Evolutionary conservation across 30 jellyfish, hydroid and myxozoan species (phyloP), one percentile per base, ranked within the genome.

Genomic region (Rhopilema esculentum): DNA sequence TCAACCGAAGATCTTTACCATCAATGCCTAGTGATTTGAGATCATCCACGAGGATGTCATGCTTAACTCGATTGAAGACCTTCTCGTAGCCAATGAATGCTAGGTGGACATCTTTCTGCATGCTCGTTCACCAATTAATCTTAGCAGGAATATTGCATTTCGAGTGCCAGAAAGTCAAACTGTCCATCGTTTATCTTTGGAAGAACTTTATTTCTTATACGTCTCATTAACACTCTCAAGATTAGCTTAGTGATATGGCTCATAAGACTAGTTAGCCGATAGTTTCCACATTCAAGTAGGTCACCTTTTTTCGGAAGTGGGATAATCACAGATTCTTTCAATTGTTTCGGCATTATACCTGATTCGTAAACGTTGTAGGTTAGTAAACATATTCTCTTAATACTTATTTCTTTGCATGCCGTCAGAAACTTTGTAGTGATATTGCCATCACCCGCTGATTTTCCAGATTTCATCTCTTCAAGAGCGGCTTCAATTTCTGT

Each of bases 41-140:
- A 24, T 73, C 84, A 2, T 73, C 40, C 70, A 73, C 6, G 27
- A 73, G 16, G 4, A 24, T 28, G 7, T 30, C 84, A 30, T 73
- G 30, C 84, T 73, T 73, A 20, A 32, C 84, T 73, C 84, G 27
- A 69, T 73, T 69, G 31, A 73, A 73, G 31, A 69, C 84, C 76
- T 73, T 73, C 12, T 73, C 31, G 33, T 73, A 32, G 22, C 40
- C 84, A 31, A 27, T 16, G 16, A 24, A 68, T 73, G 62, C 70
- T 28, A 27, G 4, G 75, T 73, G 70, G 24, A 73, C 22, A 8
- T 73, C 84, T 9, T 16, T 16, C 22, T 73, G 84, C 32, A 73
- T 73, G 68, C 30, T 30, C 84, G 30, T 73, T 73, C 75, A 9
- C 24, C 84, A 4, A 4, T 67, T 27, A 73, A 28, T 32, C 70